These are phyloP conservation scores for Troglohyphantes excavatus DNA, from an alignment of 2,888 invertebrate genomes.

Conservation along the genomic window DNA sequence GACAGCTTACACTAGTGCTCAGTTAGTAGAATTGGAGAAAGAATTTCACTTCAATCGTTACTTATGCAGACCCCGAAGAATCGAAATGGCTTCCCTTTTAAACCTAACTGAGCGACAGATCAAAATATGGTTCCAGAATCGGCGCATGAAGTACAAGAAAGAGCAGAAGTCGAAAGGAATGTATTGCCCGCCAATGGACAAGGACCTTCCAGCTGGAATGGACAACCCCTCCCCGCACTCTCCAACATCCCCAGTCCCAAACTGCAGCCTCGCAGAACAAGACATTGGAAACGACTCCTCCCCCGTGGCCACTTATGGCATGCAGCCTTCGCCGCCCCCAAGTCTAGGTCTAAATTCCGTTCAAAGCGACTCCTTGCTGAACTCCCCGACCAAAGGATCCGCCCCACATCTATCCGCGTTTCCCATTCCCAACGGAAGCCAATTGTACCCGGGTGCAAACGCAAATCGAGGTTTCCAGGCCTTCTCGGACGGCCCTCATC, in stretches of 20 bases:
- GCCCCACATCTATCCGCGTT: conserved; percentile 24
- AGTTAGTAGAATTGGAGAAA: conserved; percentile 77
- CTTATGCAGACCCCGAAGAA: conserved; percentile 73
- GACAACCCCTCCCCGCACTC: conserved; percentile 44
- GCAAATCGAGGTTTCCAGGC: conserved; percentile 32
- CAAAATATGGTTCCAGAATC: conserved; percentile 79
- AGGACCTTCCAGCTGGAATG: conserved; percentile 50
- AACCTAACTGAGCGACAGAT: conserved; percentile 78
- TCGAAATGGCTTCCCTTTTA: conserved; percentile 74
- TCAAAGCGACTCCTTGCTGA: conserved; percentile 37
- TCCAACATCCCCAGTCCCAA: conserved; percentile 50
- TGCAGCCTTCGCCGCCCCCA: conserved; percentile 34
- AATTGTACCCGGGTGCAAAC: conserved; percentile 26
- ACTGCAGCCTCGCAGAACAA: conserved; percentile 2
- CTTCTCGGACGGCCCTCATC: conserved; percentile 58
- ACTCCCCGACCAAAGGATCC: conserved; percentile 24
- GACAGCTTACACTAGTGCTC: conserved; percentile 77
- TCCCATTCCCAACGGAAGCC: conserved; percentile 24
- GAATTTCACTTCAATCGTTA: conserved; percentile 79
- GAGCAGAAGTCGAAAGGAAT: conserved; percentile 72
- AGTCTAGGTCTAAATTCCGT: conserved; percentile 12
- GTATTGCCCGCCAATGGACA: conserved; percentile 37
- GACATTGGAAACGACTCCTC: background rate
- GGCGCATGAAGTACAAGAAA: conserved; percentile 78
- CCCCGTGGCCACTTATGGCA: conserved; percentile 11